Evolutionary conservation across 2,888 invertebrate genomes (phyloP).

Genomic region (Poecilobothrus nobilitatus): DNA sequence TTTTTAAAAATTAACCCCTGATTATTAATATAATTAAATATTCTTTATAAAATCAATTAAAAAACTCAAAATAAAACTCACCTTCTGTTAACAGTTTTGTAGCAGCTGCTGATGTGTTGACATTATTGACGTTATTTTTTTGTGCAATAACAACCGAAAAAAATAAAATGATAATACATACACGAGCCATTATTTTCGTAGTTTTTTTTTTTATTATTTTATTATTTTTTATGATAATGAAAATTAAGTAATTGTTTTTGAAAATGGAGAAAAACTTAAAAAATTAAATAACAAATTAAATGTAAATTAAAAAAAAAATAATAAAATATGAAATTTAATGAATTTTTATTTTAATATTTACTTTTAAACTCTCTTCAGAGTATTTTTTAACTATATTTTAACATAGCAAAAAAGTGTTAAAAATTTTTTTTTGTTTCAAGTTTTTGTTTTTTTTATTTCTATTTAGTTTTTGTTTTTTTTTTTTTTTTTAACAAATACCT

Average conservation of each 20-base stretch:
- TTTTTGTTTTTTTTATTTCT: too few species aligned
- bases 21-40: too few species aligned
- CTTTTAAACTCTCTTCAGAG: background rate
- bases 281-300: background rate
- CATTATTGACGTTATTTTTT: background rate
- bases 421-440: too few species aligned
- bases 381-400: background rate
- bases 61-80: background rate
- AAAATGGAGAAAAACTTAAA: too few species aligned
- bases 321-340: too few species aligned
- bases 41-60: background rate
- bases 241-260: too few species aligned
- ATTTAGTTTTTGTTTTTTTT: too few species aligned
- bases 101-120: background rate
- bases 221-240: background rate
- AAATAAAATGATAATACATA: slow-evolving; percentile 5
- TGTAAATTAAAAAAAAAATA: too few species aligned
- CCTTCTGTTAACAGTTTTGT: slow-evolving; percentile 5
- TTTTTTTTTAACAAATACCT: too few species aligned
- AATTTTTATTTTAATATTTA: background rate
- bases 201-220: background rate
- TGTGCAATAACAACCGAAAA: slow-evolving; percentile 7
- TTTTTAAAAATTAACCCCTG: too few species aligned
- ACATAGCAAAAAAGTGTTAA: too few species aligned
- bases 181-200: background rate